These are phyloP conservation scores for Lerista edwardsae DNA, from an alignment of 2,797 vertebrate genomes.

Conservation along the genomic window DNA sequence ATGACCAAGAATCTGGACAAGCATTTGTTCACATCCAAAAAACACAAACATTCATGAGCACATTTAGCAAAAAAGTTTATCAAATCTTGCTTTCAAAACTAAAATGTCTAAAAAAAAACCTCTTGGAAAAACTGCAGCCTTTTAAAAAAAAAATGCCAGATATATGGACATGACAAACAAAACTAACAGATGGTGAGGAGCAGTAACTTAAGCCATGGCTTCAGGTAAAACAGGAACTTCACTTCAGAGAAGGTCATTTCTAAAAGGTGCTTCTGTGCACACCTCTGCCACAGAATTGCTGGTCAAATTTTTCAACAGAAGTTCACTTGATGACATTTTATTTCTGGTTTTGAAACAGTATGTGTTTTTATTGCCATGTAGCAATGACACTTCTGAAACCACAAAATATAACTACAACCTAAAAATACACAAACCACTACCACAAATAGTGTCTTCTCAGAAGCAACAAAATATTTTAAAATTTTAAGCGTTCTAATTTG, in stretches of 20 bases:
- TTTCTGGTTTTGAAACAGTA: background rate
- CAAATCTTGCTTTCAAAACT: slow-evolving; percentile 36
- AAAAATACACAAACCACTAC: background rate
- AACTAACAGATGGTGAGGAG: slow-evolving; percentile 68
- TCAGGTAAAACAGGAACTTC: slow-evolving; percentile 15
- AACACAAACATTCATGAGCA: background rate
- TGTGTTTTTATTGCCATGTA: background rate
- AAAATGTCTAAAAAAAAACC: slow-evolving; percentile 53
- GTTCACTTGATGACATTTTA: background rate
- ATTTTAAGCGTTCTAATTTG: background rate
- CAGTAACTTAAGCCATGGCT: slow-evolving; percentile 33
- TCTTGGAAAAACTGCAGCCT: slow-evolving; percentile 60
- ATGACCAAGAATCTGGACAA: background rate
- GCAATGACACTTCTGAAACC: background rate
- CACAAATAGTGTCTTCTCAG: background rate
- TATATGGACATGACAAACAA: slow-evolving; percentile 65
- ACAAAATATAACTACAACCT: background rate
- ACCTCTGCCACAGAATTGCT: background rate
- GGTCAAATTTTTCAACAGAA: slow-evolving; percentile 36
- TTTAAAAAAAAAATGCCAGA: slow-evolving; percentile 73
- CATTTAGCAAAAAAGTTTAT: slow-evolving; percentile 29
- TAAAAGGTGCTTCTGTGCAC: slow-evolving; percentile 2
- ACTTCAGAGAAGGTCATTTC: background rate
- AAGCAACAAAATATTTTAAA: background rate
- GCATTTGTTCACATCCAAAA: background rate